phyloP scores from a whole-genome alignment of 2,797 vertebrate genomes.

The Masticophis lateralis region DNA sequence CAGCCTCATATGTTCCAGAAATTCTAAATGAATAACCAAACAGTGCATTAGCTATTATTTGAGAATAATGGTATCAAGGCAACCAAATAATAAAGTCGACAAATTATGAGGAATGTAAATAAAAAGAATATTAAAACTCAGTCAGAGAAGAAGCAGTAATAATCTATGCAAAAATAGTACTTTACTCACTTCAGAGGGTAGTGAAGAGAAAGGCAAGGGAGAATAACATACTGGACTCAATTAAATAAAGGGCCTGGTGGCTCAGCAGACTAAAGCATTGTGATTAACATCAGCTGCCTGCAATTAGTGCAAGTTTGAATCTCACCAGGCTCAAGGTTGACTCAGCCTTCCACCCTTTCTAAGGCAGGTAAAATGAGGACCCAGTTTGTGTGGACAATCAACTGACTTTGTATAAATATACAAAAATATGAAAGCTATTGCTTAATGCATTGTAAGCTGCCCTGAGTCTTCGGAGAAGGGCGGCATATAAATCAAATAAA shows the following conservation, averaged over 20 bases:
- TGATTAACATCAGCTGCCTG: no score
- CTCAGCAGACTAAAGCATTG: no score
- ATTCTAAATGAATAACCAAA: not conserved
- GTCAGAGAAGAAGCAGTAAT: not conserved
- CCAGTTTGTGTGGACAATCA: no score
- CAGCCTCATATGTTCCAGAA: not conserved
- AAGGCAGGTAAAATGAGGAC: no score
- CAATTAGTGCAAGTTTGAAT: no score
- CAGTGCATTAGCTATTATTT: not conserved
- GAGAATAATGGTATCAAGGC: not conserved
- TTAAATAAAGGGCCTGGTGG: not conserved
- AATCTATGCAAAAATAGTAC: not conserved
- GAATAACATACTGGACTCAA: not conserved
- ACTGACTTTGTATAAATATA: no score
- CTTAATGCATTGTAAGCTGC: no score
- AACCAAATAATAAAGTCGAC: not conserved
- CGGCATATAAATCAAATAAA: no score
- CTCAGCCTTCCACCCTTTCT: no score
- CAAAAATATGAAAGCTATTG: no score
- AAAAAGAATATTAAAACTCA: not conserved
- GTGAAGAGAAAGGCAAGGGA: not conserved
- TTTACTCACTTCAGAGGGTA: not conserved
- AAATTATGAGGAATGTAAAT: not conserved
- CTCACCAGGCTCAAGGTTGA: no score
- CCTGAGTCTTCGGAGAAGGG: no score